Evolutionary conservation across 2,113 vertebrate genomes (phyloP).

Genomic region (Seriola aureovittata): DNA sequence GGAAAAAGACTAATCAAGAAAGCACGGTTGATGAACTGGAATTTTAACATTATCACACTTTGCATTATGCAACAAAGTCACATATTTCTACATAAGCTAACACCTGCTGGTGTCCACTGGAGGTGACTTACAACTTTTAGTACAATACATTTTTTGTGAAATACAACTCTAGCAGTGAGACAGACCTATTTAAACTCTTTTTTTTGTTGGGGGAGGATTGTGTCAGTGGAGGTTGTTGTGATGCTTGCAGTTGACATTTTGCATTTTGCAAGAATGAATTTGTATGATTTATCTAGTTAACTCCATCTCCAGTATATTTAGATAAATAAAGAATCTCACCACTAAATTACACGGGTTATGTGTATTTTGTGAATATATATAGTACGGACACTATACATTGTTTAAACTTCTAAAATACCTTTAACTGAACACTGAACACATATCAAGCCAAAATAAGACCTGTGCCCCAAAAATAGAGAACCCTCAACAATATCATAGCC

Average conservation of each 20-base stretch:
- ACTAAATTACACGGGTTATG: neutral
- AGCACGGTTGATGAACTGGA: neutral
- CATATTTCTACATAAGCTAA: neutral
- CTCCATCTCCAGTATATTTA: neutral
- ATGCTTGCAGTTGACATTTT: conserved; percentile 2
- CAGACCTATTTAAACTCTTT: conserved; percentile 1
- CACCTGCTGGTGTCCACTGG: neutral
- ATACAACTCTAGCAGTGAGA: conserved; percentile 16
- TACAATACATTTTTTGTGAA: conserved; percentile 12
- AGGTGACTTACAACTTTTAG: neutral
- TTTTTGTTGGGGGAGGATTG: neutral
- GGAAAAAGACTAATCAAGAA: neutral
- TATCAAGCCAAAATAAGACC: conserved; percentile 1
- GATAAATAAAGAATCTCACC: neutral
- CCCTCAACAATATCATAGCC: conserved; percentile 15
- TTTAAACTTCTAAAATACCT: neutral
- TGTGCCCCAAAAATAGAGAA: conserved; percentile 23
- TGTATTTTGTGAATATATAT: neutral
- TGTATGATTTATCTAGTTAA: neutral
- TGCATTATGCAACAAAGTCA: neutral
- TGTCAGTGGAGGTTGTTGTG: conserved; percentile 18
- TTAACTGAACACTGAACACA: neutral
- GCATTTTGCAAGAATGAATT: neutral
- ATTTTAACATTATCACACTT: neutral
- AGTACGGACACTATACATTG: neutral